These are phyloP conservation scores for Xyrauchen texanus DNA, from an alignment of 2,113 vertebrate species.

Conservation along the genomic window DNA sequence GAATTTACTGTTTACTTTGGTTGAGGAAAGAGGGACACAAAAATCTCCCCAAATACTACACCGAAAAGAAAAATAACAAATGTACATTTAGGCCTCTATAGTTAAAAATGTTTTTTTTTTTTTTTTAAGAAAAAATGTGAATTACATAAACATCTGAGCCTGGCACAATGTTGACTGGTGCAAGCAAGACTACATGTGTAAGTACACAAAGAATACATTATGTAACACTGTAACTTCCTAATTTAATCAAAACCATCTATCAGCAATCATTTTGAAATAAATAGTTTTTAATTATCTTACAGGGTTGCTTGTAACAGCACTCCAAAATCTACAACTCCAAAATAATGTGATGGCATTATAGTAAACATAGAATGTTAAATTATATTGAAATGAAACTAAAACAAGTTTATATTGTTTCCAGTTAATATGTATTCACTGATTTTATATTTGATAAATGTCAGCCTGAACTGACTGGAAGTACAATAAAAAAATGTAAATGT, in stretches of 20 bases:
- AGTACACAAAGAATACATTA: slow-evolving; percentile 15
- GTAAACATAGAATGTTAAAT: neutral
- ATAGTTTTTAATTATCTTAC: slow-evolving; percentile 1
- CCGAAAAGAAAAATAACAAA: too few species aligned
- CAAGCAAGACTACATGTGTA: slow-evolving; percentile 7
- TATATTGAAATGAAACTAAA: neutral
- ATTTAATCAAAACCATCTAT: neutral
- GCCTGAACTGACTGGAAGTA: too few species aligned
- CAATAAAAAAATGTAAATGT: too few species aligned
- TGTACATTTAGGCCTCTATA: neutral
- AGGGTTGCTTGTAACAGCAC: neutral
- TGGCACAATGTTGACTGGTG: neutral
- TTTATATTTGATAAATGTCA: too few species aligned
- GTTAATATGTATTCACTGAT: too few species aligned
- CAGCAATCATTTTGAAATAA: neutral
- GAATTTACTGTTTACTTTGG: too few species aligned
- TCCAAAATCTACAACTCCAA: neutral
- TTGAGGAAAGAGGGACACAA: too few species aligned
- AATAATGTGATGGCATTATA: neutral
- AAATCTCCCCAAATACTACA: too few species aligned
- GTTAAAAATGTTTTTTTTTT: neutral
- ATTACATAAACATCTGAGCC: slow-evolving; percentile 7
- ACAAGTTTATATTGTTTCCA: too few species aligned
- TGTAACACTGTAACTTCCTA: neutral
- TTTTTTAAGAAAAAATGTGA: slow-evolving; percentile 27